These are phyloP conservation scores for Chalcosyrphus nemorum DNA, from an alignment of 2,888 invertebrate genomes.

Conservation along the genomic window DNA sequence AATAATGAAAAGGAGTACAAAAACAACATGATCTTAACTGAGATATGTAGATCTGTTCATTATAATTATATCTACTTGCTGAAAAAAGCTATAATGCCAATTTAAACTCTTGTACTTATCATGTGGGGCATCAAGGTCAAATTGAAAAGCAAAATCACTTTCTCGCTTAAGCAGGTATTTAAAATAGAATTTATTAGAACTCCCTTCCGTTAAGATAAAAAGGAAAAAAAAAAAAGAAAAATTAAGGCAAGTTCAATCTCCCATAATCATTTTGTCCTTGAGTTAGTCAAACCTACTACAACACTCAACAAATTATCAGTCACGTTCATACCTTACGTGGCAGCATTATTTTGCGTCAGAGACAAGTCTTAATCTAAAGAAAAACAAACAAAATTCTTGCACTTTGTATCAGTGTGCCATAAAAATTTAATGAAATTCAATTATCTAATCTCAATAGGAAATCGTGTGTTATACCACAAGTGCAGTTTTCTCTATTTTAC, in stretches of 20 bases:
- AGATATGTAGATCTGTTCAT: no score
- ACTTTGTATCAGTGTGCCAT: slow-evolving; percentile 32
- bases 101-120: no score
- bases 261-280: slow-evolving; percentile 25
- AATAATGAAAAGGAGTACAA: no score
- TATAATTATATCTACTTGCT: no score
- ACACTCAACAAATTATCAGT: slow-evolving; percentile 1
- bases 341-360: slow-evolving; percentile 8
- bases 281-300: neutral
- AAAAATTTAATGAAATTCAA: slow-evolving; percentile 8
- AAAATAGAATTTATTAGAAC: neutral
- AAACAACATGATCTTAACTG: no score
- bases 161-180: neutral
- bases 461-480: slow-evolving; percentile 11
- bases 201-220: slow-evolving; percentile 16
- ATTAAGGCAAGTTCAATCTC: slow-evolving; percentile 15
- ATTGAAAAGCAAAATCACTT: neutral
- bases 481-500: neutral
- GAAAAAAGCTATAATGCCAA: no score
- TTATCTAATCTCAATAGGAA: slow-evolving; percentile 23
- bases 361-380: neutral
- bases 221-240: neutral
- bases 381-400: slow-evolving; percentile 19
- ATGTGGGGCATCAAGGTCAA: neutral
- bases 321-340: neutral